phyloP scores from a whole-genome alignment of 2,888 invertebrate genomes.

The Sipha maydis region DNA sequence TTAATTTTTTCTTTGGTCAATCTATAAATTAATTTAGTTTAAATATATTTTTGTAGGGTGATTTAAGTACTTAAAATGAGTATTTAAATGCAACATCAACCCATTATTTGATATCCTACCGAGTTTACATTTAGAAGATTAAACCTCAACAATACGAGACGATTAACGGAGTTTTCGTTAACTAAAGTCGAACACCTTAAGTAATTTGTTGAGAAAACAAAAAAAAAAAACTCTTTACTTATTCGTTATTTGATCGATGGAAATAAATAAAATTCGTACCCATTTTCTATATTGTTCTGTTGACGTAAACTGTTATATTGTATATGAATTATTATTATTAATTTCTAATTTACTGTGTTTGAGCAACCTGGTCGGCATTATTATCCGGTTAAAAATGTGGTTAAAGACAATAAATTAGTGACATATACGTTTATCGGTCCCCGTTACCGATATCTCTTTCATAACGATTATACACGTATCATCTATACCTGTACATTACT shows the following conservation, averaged over 20 bases:
- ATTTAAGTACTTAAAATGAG: too few species aligned
- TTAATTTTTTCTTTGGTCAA: too few species aligned
- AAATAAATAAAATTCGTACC: neutral
- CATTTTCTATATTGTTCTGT: neutral
- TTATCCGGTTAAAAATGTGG: neutral
- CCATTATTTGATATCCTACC: too few species aligned
- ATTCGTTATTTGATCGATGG: neutral
- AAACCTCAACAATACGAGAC: too few species aligned
- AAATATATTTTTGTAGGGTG: too few species aligned
- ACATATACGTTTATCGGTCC: neutral
- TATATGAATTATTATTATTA: neutral
- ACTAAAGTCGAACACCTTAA: neutral
- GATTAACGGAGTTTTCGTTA: too few species aligned
- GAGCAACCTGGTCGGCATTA: neutral
- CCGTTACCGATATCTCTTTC: neutral
- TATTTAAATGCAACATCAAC: too few species aligned
- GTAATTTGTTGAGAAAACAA: neutral
- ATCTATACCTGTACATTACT: neutral
- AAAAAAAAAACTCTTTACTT: neutral
- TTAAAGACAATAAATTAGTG: constrained; percentile 3
- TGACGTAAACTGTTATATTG: neutral
- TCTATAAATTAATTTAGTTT: too few species aligned
- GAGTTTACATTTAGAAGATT: too few species aligned
- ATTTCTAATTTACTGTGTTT: constrained; percentile 41
- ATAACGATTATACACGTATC: neutral